These are phyloP conservation scores for Tryphoninae sp. DNA, from an alignment of 2,888 invertebrate species.

Conservation along the genomic window DNA sequence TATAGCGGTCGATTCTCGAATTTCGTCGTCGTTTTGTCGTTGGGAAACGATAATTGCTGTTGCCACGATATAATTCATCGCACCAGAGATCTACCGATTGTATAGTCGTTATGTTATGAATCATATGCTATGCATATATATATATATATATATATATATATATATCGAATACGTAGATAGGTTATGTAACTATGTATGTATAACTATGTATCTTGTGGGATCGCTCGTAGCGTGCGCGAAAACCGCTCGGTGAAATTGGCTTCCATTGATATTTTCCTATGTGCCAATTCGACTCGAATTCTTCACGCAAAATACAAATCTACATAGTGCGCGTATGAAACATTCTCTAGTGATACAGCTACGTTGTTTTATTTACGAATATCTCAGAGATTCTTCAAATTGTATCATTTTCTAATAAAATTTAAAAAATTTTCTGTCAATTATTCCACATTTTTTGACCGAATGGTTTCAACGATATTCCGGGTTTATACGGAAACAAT, in stretches of 20 bases:
- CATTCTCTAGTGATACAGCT: background rate
- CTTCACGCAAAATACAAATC: constrained; percentile 37
- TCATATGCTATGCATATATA: constrained; percentile 1
- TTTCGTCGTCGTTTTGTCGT: constrained; percentile 18
- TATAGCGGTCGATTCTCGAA: constrained; percentile 8
- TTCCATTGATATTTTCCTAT: constrained; percentile 75
- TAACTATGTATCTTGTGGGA: constrained; percentile 47
- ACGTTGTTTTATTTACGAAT: too few relatives aligned
- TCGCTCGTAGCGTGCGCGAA: constrained; percentile 70
- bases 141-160: background rate
- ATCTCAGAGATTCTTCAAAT: too few relatives aligned
- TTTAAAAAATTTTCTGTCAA: too few relatives aligned
- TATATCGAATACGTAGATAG: background rate
- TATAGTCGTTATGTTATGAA: constrained; percentile 50
- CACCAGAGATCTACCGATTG: too few relatives aligned
- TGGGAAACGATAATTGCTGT: constrained; percentile 69
- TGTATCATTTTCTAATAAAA: too few relatives aligned
- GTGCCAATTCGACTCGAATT: constrained; percentile 66
- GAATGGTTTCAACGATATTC: too few relatives aligned
- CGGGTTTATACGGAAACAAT: too few relatives aligned
- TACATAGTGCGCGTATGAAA: constrained; percentile 15
- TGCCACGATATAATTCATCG: constrained; percentile 70
- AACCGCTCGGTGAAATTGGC: constrained; percentile 75
- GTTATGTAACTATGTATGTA: constrained; percentile 12
- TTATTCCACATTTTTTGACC: too few relatives aligned